Evolutionary conservation across 2,113 vertebrate genomes (phyloP), one percentile per base, ranked within the genome.

Genomic region (Eolophus roseicapilla): DNA sequence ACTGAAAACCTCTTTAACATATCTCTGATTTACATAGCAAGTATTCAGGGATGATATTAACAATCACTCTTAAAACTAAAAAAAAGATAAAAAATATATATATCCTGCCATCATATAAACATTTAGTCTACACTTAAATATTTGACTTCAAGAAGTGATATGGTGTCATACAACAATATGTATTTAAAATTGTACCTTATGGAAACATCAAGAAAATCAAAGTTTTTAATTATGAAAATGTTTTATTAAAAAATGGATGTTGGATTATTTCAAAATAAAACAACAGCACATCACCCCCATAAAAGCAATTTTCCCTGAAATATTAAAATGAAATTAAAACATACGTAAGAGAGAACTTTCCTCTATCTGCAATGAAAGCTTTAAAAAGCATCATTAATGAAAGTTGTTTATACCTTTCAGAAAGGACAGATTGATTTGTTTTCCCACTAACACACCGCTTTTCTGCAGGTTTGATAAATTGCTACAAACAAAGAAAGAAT

Each of bases 391-490:
- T 78, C 88, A 92, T 60, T 55, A 90, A 83, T 43, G 46, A 46
- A 90, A 71, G 69, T 46, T 91, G 83, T 91, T 94, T 88, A 93
- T 81, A 60, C 28, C 59, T 81, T 89, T 86, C 76, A 39, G 64
- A 93, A 95, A 71, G 37, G 64, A 92, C 25, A 96, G 88, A 95
- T 86, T 94, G 82, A 92, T 92, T 94, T 91, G 80, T 78, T 95
- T 94, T 88, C 83, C 28, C 33, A 81, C 64, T 93, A 92, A 83
- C 55, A 75, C 11, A 18, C 16, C 12, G 25, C 37, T 90, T 91
- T 94, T 91, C 69, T 4, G 7, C 14, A 86, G 43, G n/a, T 80
- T 71, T 95, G 94, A 95, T 71, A 92, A 91, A 95, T 92, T 80
- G 70, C 68, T 41, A 62, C 2, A 1, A 76, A 79, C 4, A 87